Conservation (phyloP, 2,797 vertebrate species). For the Lepus townsendii region DNA sequence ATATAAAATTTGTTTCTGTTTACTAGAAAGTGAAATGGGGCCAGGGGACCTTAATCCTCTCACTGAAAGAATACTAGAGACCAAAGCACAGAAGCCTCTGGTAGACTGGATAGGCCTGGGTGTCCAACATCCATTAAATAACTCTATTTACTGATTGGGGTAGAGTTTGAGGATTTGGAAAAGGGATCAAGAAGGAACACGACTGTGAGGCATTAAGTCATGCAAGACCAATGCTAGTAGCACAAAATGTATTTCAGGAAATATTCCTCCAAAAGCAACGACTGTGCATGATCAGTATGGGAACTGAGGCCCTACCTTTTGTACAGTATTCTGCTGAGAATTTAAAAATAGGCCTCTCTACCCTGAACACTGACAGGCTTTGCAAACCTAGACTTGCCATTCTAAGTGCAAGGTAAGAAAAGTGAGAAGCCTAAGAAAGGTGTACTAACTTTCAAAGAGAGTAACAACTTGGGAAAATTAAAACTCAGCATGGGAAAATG, state of each 20-base stretch:
- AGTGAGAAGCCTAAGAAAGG: background rate
- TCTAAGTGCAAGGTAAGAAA: background rate
- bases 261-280: background rate
- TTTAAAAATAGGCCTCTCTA: background rate
- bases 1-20: background rate
- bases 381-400: background rate
- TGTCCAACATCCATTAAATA: background rate
- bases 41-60: background rate
- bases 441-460: background rate
- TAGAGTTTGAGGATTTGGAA: background rate
- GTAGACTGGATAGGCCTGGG: background rate
- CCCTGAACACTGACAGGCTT: background rate
- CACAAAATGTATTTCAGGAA: background rate
- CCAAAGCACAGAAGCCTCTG: background rate
- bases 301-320: background rate
- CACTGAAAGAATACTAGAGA: background rate
- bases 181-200: background rate
- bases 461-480: background rate
- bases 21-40: background rate
- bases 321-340: background rate
- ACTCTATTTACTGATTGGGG: background rate
- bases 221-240: too few relatives aligned
- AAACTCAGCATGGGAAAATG: background rate
- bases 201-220: background rate
- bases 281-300: background rate